These are phyloP conservation scores for Patiria pectinifera DNA, from an alignment of 53 echinoderm and acorn worm genomes.

Conservation along the genomic window DNA sequence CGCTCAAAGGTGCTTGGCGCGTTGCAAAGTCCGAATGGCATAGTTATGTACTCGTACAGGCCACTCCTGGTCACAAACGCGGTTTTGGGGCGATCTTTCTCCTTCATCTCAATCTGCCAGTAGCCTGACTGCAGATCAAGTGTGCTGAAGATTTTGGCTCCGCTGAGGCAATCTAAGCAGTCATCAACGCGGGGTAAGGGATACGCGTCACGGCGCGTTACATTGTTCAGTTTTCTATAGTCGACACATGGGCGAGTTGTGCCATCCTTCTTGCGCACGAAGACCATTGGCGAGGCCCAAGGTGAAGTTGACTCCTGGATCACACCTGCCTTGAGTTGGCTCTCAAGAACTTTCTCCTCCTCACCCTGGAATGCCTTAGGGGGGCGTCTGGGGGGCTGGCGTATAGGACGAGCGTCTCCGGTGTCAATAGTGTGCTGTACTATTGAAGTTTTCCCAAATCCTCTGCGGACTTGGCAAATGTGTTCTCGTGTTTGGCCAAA, in stretches of 20 bases:
- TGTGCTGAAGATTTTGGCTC: conserved; percentile 71
- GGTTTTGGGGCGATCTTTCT: conserved; percentile 69
- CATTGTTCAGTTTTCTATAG: conserved; percentile 70
- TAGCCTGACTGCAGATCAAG: conserved; percentile 76
- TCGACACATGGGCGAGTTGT: conserved; percentile 66
- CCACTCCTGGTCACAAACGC: conserved; percentile 73
- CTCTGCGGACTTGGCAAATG: conserved; percentile 59
- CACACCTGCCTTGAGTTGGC: conserved; percentile 70
- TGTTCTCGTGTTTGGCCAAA: conserved; percentile 18
- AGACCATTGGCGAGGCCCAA: conserved; percentile 71
- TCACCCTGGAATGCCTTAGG: conserved; percentile 69
- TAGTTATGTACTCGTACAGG: conserved; percentile 68
- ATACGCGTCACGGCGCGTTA: conserved; percentile 68
- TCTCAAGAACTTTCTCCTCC: conserved; percentile 61
- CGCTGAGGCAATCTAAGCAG: conserved; percentile 65
- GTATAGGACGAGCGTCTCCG: conserved; percentile 61
- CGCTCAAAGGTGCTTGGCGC: no score
- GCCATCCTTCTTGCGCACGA: conserved; percentile 68
- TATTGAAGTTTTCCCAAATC: conserved; percentile 63
- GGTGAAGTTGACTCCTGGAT: conserved; percentile 63
- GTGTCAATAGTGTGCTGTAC: conserved; percentile 71
- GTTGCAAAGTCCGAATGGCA: conserved; percentile 58
- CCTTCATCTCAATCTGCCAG: conserved; percentile 76
- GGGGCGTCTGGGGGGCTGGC: conserved; percentile 58
- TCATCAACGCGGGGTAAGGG: conserved; percentile 68